Percentiles rank a stretch among this genome's conserved stretches.
These are phyloP conservation scores for Malurus cyaneus DNA, from an alignment of 2,113 vertebrate species.

Conservation along the genomic window DNA sequence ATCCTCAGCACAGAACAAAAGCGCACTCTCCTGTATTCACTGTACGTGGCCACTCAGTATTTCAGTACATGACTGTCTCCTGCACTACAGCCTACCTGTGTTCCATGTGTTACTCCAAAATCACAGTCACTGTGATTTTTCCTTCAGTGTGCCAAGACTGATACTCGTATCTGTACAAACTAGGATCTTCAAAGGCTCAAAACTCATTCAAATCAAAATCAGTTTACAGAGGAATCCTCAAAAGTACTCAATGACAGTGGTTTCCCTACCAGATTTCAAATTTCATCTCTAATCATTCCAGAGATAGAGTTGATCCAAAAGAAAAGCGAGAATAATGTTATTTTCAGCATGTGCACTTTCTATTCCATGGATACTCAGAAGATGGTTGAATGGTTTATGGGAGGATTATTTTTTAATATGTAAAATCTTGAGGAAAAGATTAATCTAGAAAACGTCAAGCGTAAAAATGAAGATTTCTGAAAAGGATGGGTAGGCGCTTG, in stretches of 20 bases:
- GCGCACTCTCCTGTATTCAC: neutral
- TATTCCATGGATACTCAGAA: neutral
- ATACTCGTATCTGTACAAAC: neutral
- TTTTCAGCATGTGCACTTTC: neutral
- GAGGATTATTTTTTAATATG: neutral
- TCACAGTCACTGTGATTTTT: neutral
- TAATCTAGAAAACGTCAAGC: neutral
- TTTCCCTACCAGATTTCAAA: slow-evolving; percentile 51
- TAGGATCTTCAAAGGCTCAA: slow-evolving; percentile 35
- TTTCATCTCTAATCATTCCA: slow-evolving; percentile 35
- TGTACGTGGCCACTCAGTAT: neutral
- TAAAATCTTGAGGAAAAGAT: neutral
- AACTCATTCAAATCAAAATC: slow-evolving; percentile 52
- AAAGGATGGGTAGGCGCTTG: neutral
- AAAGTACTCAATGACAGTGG: slow-evolving; percentile 36
- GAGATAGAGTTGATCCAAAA: neutral
- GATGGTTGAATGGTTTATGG: slow-evolving; percentile 6
- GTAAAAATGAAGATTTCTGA: slow-evolving; percentile 22
- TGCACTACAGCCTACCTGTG: neutral
- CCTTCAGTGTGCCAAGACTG: neutral
- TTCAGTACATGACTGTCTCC: neutral
- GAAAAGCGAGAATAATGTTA: neutral
- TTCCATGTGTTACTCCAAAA: neutral
- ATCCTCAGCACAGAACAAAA: neutral
- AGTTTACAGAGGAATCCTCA: slow-evolving; percentile 53